Base-by-base conservation (phyloP, 2,113 vertebrate genomes). In the Corvus hawaiiensis region DNA sequence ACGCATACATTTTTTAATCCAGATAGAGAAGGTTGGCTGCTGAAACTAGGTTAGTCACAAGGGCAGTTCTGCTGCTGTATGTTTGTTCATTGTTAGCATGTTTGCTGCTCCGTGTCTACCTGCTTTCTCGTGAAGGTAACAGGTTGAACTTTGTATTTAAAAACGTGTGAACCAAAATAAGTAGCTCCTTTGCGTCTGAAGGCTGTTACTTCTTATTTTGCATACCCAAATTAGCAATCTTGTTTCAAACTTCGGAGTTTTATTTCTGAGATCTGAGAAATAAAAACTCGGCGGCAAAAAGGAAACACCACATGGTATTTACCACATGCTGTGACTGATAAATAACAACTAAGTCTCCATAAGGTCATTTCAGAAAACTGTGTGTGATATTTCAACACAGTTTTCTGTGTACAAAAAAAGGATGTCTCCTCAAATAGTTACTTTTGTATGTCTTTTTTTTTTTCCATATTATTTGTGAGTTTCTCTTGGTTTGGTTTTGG, bases 1-100 rank as follows among this genome's bases (percentile, higher is more conserved):
- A 99, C 99, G 1, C 99, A 99, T 94, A 99, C 99, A 0, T 99
- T 99, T 98, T 99, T 99, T 98, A 99, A 99, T 96, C 99, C 99
- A 1, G 99, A 99, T 96, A 98, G 99, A 94, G 99, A 99, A 97
- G 99, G 99, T 93, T 99, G 99, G 99, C 99, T 99, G 67, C 94
- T 99, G 81, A 99, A 99, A 98, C 98, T 99, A 93, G 99, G 99
- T 99, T 97, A 97, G 99, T 98, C 77, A 16, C 49, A 37, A 79
- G 62, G 86, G 51, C 72, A 61, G 16, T 87, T 84, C 51, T 52
- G 59, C 88, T 93, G 78, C 52, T 89, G 3, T 5, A 1, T 93
- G 69, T 62, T 62, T 93, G 66, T 71, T 76, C 9, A 1, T 80
- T 90, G 75, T 82, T 87, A 24, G 76, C n/a, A 14, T 64, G 79